A percentile compares a stretch with the other conserved stretches of the same genome.
Conservation (phyloP, 1,140 invertebrate genomes). For the Papilio machaon region DNA sequence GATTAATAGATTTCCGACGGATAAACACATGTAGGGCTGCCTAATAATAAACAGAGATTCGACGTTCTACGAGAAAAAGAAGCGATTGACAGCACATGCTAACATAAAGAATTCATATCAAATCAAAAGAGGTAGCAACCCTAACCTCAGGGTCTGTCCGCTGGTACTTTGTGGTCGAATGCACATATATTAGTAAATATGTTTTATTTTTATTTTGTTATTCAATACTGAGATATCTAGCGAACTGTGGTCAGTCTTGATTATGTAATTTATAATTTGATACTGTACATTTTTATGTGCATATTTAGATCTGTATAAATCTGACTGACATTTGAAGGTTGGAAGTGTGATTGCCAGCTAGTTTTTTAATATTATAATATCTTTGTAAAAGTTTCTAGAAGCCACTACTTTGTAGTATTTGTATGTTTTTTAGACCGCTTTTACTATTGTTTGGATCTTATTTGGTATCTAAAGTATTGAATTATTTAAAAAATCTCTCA, state of each 20-base stretch:
- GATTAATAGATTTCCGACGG: conserved; percentile 31
- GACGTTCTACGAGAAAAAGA: not conserved
- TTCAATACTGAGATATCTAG: not conserved
- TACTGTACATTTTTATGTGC: not conserved
- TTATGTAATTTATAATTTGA: not conserved
- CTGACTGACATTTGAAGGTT: not conserved
- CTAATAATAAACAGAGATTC: not conserved
- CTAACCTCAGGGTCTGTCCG: not conserved
- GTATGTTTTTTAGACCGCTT: too few species aligned
- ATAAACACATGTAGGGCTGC: conserved; percentile 13
- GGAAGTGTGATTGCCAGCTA: not conserved
- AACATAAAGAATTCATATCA: not conserved
- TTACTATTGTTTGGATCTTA: not conserved
- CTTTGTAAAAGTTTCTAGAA: too few species aligned
- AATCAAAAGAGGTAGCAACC: not conserved
- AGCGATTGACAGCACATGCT: not conserved
- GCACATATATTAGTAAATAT: not conserved
- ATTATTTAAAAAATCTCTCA: not conserved
- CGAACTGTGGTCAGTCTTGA: not conserved
- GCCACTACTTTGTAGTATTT: too few species aligned
- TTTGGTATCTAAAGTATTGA: not conserved
- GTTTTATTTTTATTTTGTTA: not conserved
- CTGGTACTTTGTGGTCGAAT: conserved; percentile 24
- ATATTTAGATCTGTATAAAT: not conserved
- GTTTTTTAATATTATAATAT: not conserved